Conservation (phyloP, 1,140 invertebrate species). For the Pseudobourletiella spinata region DNA sequence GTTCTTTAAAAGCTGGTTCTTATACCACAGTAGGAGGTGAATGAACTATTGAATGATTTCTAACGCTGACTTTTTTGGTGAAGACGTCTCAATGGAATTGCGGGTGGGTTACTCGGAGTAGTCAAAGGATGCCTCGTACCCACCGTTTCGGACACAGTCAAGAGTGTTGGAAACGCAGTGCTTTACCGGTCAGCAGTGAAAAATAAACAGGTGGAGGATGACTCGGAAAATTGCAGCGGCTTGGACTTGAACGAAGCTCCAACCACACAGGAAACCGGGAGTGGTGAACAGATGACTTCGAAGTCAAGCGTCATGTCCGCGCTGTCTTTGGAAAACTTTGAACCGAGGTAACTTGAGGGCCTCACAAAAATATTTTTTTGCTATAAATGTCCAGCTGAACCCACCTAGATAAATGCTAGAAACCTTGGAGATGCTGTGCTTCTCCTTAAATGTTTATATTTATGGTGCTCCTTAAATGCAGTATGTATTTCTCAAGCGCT, state of each 20-base stretch:
- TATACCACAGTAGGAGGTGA: neutral
- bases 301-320: slow-evolving; percentile 27
- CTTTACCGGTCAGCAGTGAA: neutral
- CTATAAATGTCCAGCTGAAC: neutral
- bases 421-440: neutral
- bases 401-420: neutral
- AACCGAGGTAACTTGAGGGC: slow-evolving; percentile 29
- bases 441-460: neutral
- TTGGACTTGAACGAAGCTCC: neutral
- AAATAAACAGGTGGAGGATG: neutral
- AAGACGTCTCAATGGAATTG: slow-evolving; percentile 59
- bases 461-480: neutral
- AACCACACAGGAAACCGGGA: neutral
- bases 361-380: too few species aligned
- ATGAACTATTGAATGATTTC: neutral
- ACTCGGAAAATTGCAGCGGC: neutral
- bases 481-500: too few species aligned
- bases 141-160: slow-evolving; percentile 22
- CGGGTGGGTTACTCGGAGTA: slow-evolving; percentile 56
- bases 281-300: slow-evolving; percentile 11
- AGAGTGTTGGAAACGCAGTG: slow-evolving; percentile 28
- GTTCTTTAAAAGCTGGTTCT: slow-evolving; percentile 41
- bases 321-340: slow-evolving; percentile 31
- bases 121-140: slow-evolving; percentile 54
- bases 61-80: too few species aligned